These are phyloP conservation scores for Phocoena phocoena DNA, from an alignment of 2,113 vertebrate genomes.

Conservation along the genomic window DNA sequence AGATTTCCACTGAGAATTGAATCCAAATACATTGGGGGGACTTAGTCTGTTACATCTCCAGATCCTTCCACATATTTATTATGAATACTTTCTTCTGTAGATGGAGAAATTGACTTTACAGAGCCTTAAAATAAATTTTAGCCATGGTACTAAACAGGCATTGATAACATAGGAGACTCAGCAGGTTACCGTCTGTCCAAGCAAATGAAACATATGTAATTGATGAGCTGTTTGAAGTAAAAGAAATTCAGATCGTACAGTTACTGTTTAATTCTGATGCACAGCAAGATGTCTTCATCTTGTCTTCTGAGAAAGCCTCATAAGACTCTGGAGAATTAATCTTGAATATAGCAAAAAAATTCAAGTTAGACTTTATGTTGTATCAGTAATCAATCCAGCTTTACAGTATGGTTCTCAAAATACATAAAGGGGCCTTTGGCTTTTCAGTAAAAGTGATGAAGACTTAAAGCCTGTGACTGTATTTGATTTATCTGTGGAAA, in stretches of 20 bases:
- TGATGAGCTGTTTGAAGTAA: neutral
- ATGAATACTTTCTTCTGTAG: neutral
- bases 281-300: neutral
- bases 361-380: neutral
- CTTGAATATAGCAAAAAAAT: neutral
- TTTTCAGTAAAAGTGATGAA: constrained; percentile 58
- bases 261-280: neutral
- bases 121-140: neutral
- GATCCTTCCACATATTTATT: neutral
- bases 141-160: neutral
- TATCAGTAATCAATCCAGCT: constrained; percentile 34
- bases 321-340: constrained; percentile 27
- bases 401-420: constrained; percentile 51
- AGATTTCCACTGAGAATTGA: neutral
- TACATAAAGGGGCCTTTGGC: constrained; percentile 43
- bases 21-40: neutral
- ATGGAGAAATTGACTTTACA: neutral
- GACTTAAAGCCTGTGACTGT: constrained; percentile 42
- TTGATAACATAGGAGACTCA: neutral
- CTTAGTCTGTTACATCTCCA: neutral
- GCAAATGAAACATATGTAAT: neutral
- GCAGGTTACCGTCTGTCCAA: neutral
- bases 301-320: neutral
- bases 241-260: neutral
- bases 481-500: neutral